These are phyloP conservation scores for Nudaria mundana DNA, from an alignment of 2,888 invertebrate genomes.

Conservation along the genomic window DNA sequence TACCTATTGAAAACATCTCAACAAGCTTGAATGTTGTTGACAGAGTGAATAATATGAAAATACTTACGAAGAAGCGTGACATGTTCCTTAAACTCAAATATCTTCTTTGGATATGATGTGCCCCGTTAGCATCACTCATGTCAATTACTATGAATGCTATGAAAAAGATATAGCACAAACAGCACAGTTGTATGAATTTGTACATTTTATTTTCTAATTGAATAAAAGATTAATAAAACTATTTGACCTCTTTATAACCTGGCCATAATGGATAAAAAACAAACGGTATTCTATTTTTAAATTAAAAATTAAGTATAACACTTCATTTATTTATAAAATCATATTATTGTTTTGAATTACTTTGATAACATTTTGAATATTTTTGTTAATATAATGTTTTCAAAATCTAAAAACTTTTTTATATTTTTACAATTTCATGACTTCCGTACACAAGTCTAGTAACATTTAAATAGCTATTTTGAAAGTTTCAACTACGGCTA, in stretches of 20 bases:
- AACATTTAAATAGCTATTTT: slow-evolving; percentile 7
- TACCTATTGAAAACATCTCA: too few species aligned
- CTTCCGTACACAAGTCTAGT: slow-evolving; percentile 6
- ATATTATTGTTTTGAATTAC: too few species aligned
- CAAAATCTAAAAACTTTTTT: not conserved
- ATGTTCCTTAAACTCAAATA: slow-evolving; percentile 58
- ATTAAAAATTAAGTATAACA: too few species aligned
- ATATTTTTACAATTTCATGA: slow-evolving; percentile 1
- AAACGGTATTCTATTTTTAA: not conserved
- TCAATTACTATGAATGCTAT: slow-evolving; percentile 47
- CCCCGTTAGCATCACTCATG: slow-evolving; percentile 45
- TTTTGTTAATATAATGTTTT: not conserved
- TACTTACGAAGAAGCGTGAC: slow-evolving; percentile 68
- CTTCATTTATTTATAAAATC: too few species aligned
- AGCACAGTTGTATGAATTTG: slow-evolving; percentile 38
- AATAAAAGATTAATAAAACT: too few species aligned
- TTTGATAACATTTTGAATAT: too few species aligned
- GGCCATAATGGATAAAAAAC: too few species aligned
- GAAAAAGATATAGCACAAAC: slow-evolving; percentile 50
- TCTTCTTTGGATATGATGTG: slow-evolving; percentile 41
- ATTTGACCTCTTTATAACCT: too few species aligned
- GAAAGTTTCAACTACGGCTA: slow-evolving; percentile 21
- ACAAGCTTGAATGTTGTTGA: not conserved
- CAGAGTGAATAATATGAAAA: not conserved
- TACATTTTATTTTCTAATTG: slow-evolving; percentile 29